Evolutionary conservation across 2,888 invertebrate species (phyloP).

Genomic region (Lasiommata megera): DNA sequence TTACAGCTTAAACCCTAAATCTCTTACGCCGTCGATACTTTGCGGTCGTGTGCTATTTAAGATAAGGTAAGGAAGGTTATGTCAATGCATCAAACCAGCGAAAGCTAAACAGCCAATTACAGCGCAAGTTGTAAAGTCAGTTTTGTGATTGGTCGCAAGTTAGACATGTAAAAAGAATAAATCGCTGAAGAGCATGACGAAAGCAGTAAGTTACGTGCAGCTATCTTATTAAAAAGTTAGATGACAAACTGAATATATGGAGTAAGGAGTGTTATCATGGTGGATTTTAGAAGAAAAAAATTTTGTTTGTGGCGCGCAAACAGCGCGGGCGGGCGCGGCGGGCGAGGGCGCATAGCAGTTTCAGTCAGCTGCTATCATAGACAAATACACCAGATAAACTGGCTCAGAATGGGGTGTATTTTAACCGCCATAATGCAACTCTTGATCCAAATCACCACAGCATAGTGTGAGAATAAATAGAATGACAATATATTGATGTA

Average conservation of each 20-base stretch:
- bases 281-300: conserved; percentile 40
- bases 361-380: conserved; percentile 64
- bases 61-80: too few species aligned
- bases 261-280: conserved; percentile 38
- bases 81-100: too few species aligned
- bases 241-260: conserved; percentile 33
- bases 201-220: not conserved
- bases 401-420: conserved; percentile 32
- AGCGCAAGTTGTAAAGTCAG: too few species aligned
- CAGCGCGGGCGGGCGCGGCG: conserved; percentile 67
- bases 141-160: too few species aligned
- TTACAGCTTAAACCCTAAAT: too few species aligned
- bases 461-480: not conserved
- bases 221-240: not conserved
- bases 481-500: too few species aligned
- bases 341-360: conserved; percentile 54
- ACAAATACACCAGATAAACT: conserved; percentile 58
- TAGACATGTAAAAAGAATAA: too few species aligned
- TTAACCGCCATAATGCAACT: conserved; percentile 22
- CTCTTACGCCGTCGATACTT: too few species aligned
- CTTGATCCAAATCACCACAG: not conserved
- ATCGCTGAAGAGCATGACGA: too few species aligned
- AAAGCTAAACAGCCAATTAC: too few species aligned
- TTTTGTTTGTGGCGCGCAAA: conserved; percentile 57
- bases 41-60: too few species aligned